phyloP scores from a whole-genome alignment of 2,113 vertebrate species.

The Oryzias woworae region DNA sequence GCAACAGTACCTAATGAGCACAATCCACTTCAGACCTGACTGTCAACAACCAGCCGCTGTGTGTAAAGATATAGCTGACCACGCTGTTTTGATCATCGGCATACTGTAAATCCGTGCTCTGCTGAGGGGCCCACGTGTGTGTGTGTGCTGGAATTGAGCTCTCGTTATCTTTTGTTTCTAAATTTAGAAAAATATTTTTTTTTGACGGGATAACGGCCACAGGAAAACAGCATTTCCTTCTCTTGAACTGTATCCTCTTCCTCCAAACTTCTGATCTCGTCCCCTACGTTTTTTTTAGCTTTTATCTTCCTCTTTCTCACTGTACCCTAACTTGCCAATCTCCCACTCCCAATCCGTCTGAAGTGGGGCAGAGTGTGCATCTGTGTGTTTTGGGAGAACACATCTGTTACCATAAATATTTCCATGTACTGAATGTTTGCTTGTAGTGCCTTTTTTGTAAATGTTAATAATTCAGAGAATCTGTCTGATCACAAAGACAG shows the following conservation, averaged over 20 bases:
- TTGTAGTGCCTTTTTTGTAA: neutral
- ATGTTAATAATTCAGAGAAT: no score
- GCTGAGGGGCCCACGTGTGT: conserved; percentile 1
- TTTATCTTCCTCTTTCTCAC: neutral
- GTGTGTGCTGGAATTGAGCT: neutral
- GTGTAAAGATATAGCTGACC: conserved; percentile 49
- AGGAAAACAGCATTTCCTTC: neutral
- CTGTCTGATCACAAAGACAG: no score
- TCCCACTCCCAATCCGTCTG: neutral
- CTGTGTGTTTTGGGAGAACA: neutral
- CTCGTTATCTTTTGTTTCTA: conserved; percentile 38
- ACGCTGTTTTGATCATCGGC: conserved; percentile 43
- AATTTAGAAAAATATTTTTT: conserved; percentile 51
- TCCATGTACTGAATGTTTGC: neutral
- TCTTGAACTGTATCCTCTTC: neutral
- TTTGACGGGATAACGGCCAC: conserved; percentile 21
- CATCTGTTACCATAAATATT: conserved; percentile 10
- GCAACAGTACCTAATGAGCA: conserved; percentile 65
- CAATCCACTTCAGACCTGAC: conserved; percentile 51
- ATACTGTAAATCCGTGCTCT: conserved; percentile 30
- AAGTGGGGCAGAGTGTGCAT: neutral
- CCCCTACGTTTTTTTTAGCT: neutral
- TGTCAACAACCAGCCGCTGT: conserved; percentile 45
- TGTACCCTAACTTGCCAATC: neutral
- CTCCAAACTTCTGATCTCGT: neutral